phyloP scores from a whole-genome alignment of 2,797 vertebrate species.

The Enteromius paludinosus region DNA sequence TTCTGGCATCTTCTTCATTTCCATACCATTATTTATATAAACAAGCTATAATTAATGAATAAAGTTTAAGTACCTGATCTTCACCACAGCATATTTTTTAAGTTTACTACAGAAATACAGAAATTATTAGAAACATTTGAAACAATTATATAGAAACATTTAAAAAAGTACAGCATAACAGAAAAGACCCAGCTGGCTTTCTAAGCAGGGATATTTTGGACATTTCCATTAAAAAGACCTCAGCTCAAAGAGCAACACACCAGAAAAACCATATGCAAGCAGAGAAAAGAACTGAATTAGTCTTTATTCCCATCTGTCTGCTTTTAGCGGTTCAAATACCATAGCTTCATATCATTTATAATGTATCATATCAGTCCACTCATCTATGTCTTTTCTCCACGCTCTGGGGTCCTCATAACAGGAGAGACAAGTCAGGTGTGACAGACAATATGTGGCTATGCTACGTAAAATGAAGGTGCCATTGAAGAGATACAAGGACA shows the following conservation, averaged over 20 bases:
- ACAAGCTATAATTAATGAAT: background rate
- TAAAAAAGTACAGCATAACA: background rate
- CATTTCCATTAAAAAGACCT: slow-evolving; percentile 18
- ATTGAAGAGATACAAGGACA: slow-evolving; percentile 64
- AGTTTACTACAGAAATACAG: background rate
- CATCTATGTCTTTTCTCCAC: slow-evolving; percentile 17
- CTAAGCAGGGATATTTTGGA: background rate
- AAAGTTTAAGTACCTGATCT: background rate
- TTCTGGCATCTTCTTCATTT: background rate
- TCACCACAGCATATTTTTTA: background rate
- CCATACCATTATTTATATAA: background rate
- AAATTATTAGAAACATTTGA: too few relatives aligned
- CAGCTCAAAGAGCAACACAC: background rate
- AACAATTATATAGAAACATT: too few relatives aligned
- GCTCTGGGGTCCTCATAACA: slow-evolving; percentile 22
- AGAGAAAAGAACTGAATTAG: slow-evolving; percentile 25
- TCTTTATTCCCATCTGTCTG: slow-evolving; percentile 2
- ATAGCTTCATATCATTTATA: slow-evolving; percentile 12
- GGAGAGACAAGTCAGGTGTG: slow-evolving; percentile 52
- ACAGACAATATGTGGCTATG: slow-evolving; percentile 57
- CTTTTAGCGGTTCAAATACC: background rate
- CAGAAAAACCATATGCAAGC: slow-evolving; percentile 2
- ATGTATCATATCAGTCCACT: background rate
- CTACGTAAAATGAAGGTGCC: slow-evolving; percentile 51
- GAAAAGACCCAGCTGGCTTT: slow-evolving; percentile 4